Percentiles rank a stretch among this genome's conserved stretches.
Conservation (phyloP, 2,888 invertebrate species). For the Trachelus stipa region DNA sequence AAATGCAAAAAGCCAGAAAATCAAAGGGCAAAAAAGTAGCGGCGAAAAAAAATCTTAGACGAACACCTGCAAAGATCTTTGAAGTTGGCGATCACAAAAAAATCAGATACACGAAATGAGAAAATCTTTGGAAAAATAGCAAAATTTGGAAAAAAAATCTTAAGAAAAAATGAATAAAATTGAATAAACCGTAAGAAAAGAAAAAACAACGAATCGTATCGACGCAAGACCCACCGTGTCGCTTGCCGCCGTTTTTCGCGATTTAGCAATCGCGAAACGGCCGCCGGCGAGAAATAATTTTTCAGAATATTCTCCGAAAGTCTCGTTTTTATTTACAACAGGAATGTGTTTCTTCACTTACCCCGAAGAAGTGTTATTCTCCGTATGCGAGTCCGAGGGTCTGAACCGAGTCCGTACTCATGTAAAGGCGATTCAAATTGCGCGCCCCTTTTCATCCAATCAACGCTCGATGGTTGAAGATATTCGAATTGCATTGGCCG, state of each 20-base stretch:
- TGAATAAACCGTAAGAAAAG: background rate
- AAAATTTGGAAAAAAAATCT: conserved; percentile 7
- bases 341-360: conserved; percentile 1
- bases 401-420: background rate
- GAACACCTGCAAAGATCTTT: background rate
- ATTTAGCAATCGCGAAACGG: conserved; percentile 23
- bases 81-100: background rate
- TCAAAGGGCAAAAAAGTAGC: background rate
- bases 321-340: conserved; percentile 38
- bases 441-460: background rate
- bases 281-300: conserved; percentile 53
- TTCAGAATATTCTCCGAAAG: conserved; percentile 62
- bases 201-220: background rate
- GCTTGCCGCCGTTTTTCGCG: background rate
- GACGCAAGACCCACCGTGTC: conserved; percentile 15
- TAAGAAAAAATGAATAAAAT: conserved; percentile 2
- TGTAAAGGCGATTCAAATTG: background rate
- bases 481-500: background rate
- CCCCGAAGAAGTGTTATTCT: conserved; percentile 31
- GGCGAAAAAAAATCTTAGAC: background rate
- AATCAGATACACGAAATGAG: background rate
- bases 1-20: background rate
- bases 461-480: background rate
- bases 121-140: background rate
- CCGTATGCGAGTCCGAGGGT: conserved; percentile 61